These are phyloP conservation scores for Oryzias curvinotus DNA, from an alignment of 2,113 vertebrate species.

Conservation along the genomic window DNA sequence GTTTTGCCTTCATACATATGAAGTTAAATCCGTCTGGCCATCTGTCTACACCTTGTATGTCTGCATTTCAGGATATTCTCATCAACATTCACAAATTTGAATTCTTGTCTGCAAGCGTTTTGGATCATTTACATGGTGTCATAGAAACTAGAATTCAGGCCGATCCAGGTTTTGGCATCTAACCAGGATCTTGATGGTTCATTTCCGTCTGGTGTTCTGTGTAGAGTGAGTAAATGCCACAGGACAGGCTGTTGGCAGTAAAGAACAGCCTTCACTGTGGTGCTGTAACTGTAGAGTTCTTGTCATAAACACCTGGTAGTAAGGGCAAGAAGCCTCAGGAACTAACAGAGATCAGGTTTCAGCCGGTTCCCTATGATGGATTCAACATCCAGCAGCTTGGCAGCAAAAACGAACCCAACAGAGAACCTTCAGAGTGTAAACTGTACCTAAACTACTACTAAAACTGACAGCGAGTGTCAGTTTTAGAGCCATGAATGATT, in stretches of 20 bases:
- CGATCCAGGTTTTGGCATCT: conserved; percentile 40
- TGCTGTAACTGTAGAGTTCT: conserved; percentile 53
- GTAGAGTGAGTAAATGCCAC: conserved; percentile 47
- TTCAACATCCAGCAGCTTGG: conserved; percentile 63
- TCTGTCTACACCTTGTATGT: neutral
- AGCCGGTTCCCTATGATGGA: conserved; percentile 64
- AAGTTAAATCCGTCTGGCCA: no score
- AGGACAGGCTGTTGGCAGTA: conserved; percentile 69
- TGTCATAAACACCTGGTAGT: conserved; percentile 74
- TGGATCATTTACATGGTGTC: conserved; percentile 27
- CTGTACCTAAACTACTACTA: no score
- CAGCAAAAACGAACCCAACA: conserved; percentile 31
- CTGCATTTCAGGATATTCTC: neutral
- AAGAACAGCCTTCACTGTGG: conserved; percentile 48
- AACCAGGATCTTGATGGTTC: conserved; percentile 47
- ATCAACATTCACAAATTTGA: neutral
- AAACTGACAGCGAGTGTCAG: no score
- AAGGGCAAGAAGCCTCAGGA: conserved; percentile 60
- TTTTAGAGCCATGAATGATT: no score
- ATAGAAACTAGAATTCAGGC: conserved; percentile 47
- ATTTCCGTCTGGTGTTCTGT: conserved; percentile 28
- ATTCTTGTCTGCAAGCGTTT: neutral
- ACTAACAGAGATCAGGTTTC: conserved; percentile 77
- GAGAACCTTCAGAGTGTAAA: neutral
- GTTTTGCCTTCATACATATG: no score